Evolutionary conservation across 1,140 invertebrate species (phyloP), one percentile per base, ranked within the genome.

Genomic region (Rhizoglyphus robini): DNA sequence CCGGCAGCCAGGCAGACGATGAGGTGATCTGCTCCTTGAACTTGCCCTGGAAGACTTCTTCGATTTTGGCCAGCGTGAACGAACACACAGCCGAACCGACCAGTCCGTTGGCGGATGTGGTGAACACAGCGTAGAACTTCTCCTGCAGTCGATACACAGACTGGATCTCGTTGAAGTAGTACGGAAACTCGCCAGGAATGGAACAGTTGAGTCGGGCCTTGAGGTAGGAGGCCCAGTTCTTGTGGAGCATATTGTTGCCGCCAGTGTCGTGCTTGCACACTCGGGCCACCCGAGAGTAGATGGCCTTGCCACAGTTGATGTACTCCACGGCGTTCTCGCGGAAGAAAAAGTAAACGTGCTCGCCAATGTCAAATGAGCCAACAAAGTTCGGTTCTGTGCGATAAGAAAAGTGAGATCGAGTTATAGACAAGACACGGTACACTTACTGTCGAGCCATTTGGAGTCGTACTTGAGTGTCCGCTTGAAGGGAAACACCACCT

Each of bases 311-410:
- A 76, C 91, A 96, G 77, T 96, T 96, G 80, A 93, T 90, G 75
- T 87, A 92, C 77, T 96, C 93, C 18, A 95, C 89, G 41, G 91
- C 90, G 11, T 88, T 89, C 79, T 96, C 93, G 38, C 92, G 83
- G 74, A 94, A 97, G 79, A 97, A 97, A 79, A 98, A 97, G 76
- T 96, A 93, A 41, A 96, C 88, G 75, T 89, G 94, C 71, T 94
- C 90, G 47, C 86, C 88, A 72, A 90, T 86, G 64, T 86, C 85
- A 70, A 97, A 84, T 47, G 94, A 91, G 72, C 86, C 90, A 15
- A 99, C 94, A 80, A 99, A 99, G 79, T 96, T 89, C 86, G 93
- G 93, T 76, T 95, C 92, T 96, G n/a, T n/a, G n/a, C n/a, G n/a
- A n/a, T n/a, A n/a, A n/a, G 80, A 36, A 4, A n/a, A n/a, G n/a